A percentile compares a stretch with the other conserved stretches of the same genome.
phyloP scores from a whole-genome alignment of 1,140 invertebrate genomes.

The Neuroterus valhalla region DNA sequence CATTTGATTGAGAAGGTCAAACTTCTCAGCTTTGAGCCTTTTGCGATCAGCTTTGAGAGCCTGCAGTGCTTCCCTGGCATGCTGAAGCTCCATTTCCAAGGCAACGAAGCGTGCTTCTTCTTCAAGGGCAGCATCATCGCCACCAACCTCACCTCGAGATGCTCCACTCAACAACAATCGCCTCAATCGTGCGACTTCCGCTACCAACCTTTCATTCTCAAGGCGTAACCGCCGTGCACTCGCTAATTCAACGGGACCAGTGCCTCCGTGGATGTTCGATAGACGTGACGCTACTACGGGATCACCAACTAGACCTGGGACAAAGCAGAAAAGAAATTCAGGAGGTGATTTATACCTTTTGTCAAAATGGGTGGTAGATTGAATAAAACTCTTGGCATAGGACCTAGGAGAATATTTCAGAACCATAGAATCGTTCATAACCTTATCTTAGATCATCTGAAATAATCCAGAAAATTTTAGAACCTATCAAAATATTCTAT shows the following conservation, averaged over 20 bases:
- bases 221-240: conserved; percentile 77
- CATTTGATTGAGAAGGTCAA: conserved; percentile 95
- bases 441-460: too few relatives aligned
- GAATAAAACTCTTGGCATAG: too few relatives aligned
- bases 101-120: conserved; percentile 76
- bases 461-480: too few relatives aligned
- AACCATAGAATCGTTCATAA: too few relatives aligned
- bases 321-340: conserved; percentile 29
- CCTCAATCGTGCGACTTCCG: conserved; percentile 79
- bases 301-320: conserved; percentile 64
- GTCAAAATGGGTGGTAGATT: neutral
- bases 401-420: too few relatives aligned
- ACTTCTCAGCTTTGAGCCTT: conserved; percentile 93
- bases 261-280: conserved; percentile 67
- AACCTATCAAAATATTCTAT: too few relatives aligned
- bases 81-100: conserved; percentile 78
- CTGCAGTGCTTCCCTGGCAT: conserved; percentile 77
- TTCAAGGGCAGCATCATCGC: conserved; percentile 73
- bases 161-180: conserved; percentile 78
- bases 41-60: conserved; percentile 92
- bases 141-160: conserved; percentile 77
- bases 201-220: conserved; percentile 81
- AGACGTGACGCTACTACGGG: conserved; percentile 68
- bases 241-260: conserved; percentile 64
- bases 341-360: neutral